These are phyloP conservation scores for Cyphomyrus discorhynchus DNA, from an alignment of 2,113 vertebrate genomes.

Conservation along the genomic window DNA sequence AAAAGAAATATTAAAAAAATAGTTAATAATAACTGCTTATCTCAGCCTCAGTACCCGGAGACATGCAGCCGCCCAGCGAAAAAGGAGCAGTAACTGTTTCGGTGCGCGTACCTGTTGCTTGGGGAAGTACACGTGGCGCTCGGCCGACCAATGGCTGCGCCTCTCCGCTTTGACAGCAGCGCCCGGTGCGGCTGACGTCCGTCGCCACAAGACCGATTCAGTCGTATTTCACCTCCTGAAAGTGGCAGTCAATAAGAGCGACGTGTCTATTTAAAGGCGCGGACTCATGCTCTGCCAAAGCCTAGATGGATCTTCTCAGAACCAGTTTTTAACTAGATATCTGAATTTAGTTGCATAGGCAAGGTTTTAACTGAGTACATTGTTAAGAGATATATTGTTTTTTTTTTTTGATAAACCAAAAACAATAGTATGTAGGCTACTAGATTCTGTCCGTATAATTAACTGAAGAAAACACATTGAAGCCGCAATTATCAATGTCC, in stretches of 20 bases:
- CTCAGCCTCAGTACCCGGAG: neutral
- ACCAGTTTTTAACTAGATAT: neutral
- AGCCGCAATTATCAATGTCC: neutral
- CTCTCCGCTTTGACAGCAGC: neutral
- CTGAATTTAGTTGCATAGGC: neutral
- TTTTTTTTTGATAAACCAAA: neutral
- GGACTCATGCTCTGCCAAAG: neutral
- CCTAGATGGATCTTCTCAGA: neutral
- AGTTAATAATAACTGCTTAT: neutral
- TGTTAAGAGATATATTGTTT: neutral
- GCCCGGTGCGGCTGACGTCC: neutral
- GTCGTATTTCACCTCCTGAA: neutral
- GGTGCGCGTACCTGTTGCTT: conserved; percentile 54
- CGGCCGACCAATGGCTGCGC: conserved; percentile 52
- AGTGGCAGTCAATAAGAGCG: neutral
- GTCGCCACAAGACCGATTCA: neutral
- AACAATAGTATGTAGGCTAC: neutral
- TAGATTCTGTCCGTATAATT: neutral
- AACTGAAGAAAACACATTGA: neutral
- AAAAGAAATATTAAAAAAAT: no score
- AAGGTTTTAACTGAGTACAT: neutral
- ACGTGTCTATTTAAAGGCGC: neutral
- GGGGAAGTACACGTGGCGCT: conserved; percentile 63
- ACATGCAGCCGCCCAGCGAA: neutral
- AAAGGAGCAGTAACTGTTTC: conserved; percentile 36